Conservation (phyloP, 2,113 vertebrate species). For the Panthera leo region DNA sequence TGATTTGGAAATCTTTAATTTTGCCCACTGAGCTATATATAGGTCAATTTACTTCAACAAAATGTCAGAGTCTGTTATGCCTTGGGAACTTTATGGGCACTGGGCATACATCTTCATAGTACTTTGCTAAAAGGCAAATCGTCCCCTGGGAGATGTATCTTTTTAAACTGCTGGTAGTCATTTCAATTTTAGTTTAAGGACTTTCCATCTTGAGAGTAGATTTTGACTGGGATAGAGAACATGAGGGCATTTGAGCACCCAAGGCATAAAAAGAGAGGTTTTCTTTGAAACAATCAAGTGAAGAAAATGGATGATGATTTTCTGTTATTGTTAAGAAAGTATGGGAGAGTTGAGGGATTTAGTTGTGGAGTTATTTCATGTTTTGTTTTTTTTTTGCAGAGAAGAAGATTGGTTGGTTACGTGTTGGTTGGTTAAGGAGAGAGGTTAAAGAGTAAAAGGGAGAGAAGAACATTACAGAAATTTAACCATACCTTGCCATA, state of each 20-base stretch:
- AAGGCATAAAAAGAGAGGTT: not conserved
- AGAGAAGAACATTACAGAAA: not conserved
- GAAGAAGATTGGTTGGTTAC: not conserved
- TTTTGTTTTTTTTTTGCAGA: not conserved
- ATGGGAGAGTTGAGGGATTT: not conserved
- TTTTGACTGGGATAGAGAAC: not conserved
- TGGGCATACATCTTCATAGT: not conserved
- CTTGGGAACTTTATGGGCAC: not conserved
- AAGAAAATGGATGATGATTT: not conserved
- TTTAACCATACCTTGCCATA: not conserved
- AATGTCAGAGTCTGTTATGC: not conserved
- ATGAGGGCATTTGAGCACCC: not conserved
- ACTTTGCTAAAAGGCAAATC: not conserved
- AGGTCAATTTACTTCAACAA: not conserved
- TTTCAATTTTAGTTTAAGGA: not conserved
- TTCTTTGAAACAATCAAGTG: not conserved
- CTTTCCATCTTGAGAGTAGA: not conserved
- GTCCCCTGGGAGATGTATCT: not conserved
- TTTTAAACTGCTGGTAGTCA: not conserved
- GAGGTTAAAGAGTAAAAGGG: not conserved
- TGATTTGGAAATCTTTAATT: conserved; percentile 24
- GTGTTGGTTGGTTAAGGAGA: not conserved
- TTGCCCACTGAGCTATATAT: not conserved
- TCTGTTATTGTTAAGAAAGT: not conserved
- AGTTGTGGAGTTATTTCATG: not conserved